These are phyloP conservation scores for Apolygus lucorum DNA, from an alignment of 1,140 invertebrate species.

Conservation along the genomic window DNA sequence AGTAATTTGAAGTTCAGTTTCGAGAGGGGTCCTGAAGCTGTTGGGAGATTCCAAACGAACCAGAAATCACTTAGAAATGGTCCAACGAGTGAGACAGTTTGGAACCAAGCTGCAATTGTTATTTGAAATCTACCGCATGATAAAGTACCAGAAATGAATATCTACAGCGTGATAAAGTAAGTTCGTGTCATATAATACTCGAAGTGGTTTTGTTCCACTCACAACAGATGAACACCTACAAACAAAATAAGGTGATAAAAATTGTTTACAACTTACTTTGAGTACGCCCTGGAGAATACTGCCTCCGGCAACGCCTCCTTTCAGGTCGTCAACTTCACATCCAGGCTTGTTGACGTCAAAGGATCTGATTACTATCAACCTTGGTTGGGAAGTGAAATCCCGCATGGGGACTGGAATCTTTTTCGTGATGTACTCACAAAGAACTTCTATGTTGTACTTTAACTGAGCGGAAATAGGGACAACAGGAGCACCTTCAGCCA, in stretches of 20 bases:
- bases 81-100: no score
- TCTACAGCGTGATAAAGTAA: no score
- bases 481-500: conserved; percentile 95
- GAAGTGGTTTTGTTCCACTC: no score
- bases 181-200: no score
- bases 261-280: conserved; percentile 50
- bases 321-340: conserved; percentile 95
- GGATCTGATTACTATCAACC: conserved; percentile 96
- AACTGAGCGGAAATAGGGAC: conserved; percentile 98
- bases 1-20: no score
- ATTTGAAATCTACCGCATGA: no score
- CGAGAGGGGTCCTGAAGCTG: no score
- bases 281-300: conserved; percentile 93
- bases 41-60: no score
- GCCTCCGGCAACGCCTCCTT: conserved; percentile 97
- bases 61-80: no score
- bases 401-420: conserved; percentile 94
- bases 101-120: no score
- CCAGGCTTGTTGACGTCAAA: conserved; percentile 99
- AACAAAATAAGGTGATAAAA: neutral
- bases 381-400: conserved; percentile 91
- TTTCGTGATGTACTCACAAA: conserved; percentile 96
- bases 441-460: conserved; percentile 98
- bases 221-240: no score
- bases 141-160: no score